Conservation (phyloP, 2,888 invertebrate species). For the Oligia fasciuncula region DNA sequence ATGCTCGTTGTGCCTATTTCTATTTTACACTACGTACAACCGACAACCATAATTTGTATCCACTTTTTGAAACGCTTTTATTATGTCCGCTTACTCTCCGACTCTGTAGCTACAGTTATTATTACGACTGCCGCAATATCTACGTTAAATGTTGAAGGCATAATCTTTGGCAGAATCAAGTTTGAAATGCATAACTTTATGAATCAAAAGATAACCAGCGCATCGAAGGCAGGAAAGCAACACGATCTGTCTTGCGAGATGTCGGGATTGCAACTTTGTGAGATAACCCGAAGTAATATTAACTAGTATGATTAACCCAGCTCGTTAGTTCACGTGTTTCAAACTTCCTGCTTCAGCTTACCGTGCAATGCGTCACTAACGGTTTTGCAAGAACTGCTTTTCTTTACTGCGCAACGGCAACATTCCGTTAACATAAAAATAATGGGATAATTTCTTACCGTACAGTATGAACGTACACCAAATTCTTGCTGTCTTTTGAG, state of each 20-base stretch:
- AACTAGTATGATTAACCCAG: conserved; percentile 74
- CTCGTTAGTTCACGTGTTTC: conserved; percentile 75
- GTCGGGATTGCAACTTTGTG: conserved; percentile 72
- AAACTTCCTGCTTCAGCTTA: conserved; percentile 76
- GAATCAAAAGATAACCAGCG: conserved; percentile 64
- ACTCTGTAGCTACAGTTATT: conserved; percentile 44
- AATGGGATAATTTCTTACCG: conserved; percentile 55
- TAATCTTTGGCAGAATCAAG: conserved; percentile 16
- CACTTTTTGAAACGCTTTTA: conserved; percentile 56
- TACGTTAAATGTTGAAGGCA: conserved; percentile 20
- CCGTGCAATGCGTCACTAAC: conserved; percentile 76
- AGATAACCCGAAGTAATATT: conserved; percentile 74
- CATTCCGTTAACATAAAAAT: conserved; percentile 69
- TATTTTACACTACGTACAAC: conserved; percentile 62
- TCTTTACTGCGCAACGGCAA: conserved; percentile 68
- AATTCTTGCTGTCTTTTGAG: conserved; percentile 8
- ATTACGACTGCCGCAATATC: conserved; percentile 27
- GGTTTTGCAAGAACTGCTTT: conserved; percentile 75
- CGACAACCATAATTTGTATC: conserved; percentile 67
- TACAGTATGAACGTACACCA: conserved; percentile 14
- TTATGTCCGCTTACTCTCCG: conserved; percentile 51
- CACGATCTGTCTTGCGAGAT: conserved; percentile 72
- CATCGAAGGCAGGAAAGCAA: conserved; percentile 72
- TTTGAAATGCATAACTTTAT: conserved; percentile 57
- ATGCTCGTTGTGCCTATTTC: conserved; percentile 62